Percentiles rank a stretch among this genome's conserved stretches.
Evolutionary conservation across 1,140 invertebrate genomes (phyloP).

Genomic region (Lordiphosa collinella): DNA sequence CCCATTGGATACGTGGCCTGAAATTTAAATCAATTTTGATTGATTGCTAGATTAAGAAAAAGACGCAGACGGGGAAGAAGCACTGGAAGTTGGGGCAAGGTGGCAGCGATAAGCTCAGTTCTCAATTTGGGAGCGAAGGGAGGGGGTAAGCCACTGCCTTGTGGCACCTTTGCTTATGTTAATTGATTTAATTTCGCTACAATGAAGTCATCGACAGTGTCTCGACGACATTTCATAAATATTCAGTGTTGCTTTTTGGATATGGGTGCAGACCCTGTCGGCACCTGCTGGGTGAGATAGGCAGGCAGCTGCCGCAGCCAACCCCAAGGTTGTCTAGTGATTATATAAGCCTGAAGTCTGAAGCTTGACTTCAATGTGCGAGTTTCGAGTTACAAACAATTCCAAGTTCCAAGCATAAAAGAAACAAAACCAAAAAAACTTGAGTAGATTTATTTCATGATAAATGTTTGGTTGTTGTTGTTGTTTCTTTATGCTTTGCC

Average conservation of each 20-base stretch:
- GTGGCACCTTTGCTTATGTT: constrained; percentile 59
- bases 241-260: constrained; percentile 20
- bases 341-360: constrained; percentile 34
- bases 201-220: constrained; percentile 60
- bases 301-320: neutral
- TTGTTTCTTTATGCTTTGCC: constrained; percentile 50
- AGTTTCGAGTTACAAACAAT: constrained; percentile 53
- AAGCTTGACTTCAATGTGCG: constrained; percentile 38
- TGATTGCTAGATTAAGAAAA: constrained; percentile 67
- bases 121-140: neutral
- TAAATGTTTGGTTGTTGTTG: constrained; percentile 68
- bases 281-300: constrained; percentile 28
- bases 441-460: constrained; percentile 75
- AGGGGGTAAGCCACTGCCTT: constrained; percentile 7
- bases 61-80: neutral
- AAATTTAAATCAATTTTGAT: constrained; percentile 78
- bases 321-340: constrained; percentile 39
- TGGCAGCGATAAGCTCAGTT: constrained; percentile 33
- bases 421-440: constrained; percentile 32
- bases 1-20: constrained; percentile 48
- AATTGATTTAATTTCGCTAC: constrained; percentile 75
- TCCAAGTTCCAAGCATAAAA: constrained; percentile 19
- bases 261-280: constrained; percentile 6
- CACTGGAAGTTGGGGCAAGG: constrained; percentile 16
- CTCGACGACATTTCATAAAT: constrained; percentile 53